These are phyloP conservation scores for Allygus modestus DNA, from an alignment of 2,888 invertebrate species.

Conservation along the genomic window DNA sequence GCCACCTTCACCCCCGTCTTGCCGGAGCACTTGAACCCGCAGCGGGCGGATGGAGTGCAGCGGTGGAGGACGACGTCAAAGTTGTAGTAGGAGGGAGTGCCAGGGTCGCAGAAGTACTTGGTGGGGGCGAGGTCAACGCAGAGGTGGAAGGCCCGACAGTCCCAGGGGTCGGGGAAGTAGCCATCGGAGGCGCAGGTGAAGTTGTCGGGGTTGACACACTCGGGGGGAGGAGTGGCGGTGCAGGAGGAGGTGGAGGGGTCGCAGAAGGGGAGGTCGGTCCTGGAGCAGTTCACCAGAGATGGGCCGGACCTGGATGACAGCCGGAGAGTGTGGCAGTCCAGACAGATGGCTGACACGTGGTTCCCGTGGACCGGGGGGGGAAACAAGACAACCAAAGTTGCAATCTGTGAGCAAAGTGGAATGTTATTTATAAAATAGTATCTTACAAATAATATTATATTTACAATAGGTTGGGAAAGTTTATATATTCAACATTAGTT, in stretches of 20 bases:
- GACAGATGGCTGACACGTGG: background rate
- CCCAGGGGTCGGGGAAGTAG: slow-evolving; percentile 24
- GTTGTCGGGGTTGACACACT: background rate
- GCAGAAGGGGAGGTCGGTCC: slow-evolving; percentile 1
- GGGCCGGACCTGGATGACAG: background rate
- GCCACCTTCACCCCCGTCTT: slow-evolving; percentile 7
- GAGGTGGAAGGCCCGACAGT: background rate
- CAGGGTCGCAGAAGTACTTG: slow-evolving; percentile 6
- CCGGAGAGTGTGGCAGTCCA: slow-evolving; percentile 4
- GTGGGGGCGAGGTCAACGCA: background rate
- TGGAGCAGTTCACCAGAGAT: background rate
- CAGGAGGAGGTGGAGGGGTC: slow-evolving; percentile 12
- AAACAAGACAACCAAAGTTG: too few relatives aligned
- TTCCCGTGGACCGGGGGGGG: background rate
- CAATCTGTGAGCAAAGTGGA: too few relatives aligned
- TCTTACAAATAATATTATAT: too few relatives aligned
- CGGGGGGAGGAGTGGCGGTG: background rate
- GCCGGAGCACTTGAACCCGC: slow-evolving; percentile 33
- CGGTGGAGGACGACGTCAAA: slow-evolving; percentile 1
- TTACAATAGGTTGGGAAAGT: too few relatives aligned
- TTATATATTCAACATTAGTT: too few relatives aligned
- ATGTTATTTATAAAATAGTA: too few relatives aligned
- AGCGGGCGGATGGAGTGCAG: background rate
- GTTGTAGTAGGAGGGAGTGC: background rate
- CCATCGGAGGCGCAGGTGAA: slow-evolving; percentile 18